Base-by-base conservation (phyloP, 2,797 vertebrate species). In the Lutjanus campechanus region DNA sequence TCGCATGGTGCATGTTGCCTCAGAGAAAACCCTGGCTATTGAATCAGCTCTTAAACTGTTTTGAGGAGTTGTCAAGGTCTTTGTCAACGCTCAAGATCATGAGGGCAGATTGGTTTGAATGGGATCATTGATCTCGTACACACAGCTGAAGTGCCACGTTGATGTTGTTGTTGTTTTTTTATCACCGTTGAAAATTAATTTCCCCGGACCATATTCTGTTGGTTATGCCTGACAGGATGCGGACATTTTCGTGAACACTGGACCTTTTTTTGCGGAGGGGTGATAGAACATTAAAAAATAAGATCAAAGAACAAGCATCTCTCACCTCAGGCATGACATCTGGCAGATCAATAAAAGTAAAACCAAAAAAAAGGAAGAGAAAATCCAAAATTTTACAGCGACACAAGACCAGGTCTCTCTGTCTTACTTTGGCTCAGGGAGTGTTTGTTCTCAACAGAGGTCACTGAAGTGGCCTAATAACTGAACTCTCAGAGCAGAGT, bases 271-370 rank as follows among this genome's bases (percentile, higher is more conserved):
- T 72, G 25, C 1, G 5, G 17, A 41, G 16, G 40, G 9, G 8
- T 22, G 40, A 69, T 72, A 11, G 10, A 54, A 29, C 61, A 17
- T 78, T 54, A 44, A 82, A 75, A 60, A 59, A 73, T 85, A 77
- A 63, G 71, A 20, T 86, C 73, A 78, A 55, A 55, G 62, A 47
- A 73, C 62, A 54, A 84, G 59, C 54, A 22, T 84, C 73, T 80
- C n/a, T 19, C 44, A 91, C 91, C 91, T 83, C 64, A 53, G 88
- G 89, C 86, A 66, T 81, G 86, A 84, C 89, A 92, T 90, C 90
- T 91, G 89, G 86, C 61, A 83, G 71, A 90, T 92, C 73, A 79
- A 76, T 70, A 76, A 74, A 71, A 66, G 81, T 50, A 77, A 64
- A 68, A 84, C 60, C 49, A 47, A 47, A 47, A 47, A 49, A 69